Conservation (phyloP, 2,113 vertebrate genomes). For the Tragelaphus scriptus region DNA sequence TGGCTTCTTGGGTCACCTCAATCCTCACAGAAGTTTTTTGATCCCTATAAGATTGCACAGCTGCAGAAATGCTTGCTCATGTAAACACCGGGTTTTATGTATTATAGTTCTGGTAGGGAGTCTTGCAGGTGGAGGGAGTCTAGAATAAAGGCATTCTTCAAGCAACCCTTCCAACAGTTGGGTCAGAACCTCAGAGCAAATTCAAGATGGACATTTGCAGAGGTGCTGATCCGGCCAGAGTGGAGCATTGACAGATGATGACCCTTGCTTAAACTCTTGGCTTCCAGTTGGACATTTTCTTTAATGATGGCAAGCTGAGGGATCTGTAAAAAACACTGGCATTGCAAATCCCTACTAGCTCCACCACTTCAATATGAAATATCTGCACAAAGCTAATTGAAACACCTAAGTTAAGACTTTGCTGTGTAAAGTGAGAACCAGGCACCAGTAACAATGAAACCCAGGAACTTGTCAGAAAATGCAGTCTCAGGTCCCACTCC, state of each 20-base stretch:
- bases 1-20: background rate
- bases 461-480: background rate
- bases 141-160: background rate
- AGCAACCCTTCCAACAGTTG: background rate
- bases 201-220: background rate
- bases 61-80: background rate
- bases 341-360: background rate
- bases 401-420: background rate
- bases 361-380: background rate
- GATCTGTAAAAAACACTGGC: background rate
- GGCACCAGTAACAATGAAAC: background rate
- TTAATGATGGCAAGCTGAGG: background rate
- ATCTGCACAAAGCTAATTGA: background rate
- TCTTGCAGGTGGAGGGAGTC: background rate
- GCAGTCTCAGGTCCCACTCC: background rate
- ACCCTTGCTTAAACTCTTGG: background rate
- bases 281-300: background rate
- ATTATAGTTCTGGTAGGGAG: background rate
- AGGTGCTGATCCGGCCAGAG: background rate
- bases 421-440: background rate
- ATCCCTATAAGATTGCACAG: background rate
- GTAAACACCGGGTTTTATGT: background rate
- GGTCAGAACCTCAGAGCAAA: background rate
- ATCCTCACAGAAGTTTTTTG: background rate
- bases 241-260: background rate